phyloP scores from a whole-genome alignment of 2,113 vertebrate genomes.

The Misgurnus anguillicaudatus region DNA sequence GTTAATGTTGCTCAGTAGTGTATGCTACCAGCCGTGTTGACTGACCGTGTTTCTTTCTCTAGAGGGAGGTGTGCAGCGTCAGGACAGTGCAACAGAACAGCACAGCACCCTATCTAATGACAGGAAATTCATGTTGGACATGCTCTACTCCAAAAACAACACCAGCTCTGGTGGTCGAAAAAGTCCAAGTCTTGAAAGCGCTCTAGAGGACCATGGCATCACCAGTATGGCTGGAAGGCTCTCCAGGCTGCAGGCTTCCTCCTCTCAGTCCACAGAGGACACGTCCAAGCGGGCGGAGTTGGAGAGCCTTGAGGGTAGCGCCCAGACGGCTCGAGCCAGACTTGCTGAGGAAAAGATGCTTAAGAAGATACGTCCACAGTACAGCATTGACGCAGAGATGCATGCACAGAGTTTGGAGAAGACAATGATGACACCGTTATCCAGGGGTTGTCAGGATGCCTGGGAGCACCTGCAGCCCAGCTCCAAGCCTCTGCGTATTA shows the following conservation, averaged over 20 bases:
- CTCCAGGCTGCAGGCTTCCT: constrained; percentile 56
- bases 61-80: constrained; percentile 55
- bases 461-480: constrained; percentile 73
- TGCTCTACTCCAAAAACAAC: constrained; percentile 74
- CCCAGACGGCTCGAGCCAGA: constrained; percentile 61
- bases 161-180: neutral
- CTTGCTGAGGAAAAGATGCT: constrained; percentile 65
- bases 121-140: constrained; percentile 78
- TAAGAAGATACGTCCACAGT: constrained; percentile 69
- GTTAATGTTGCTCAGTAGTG: too few species aligned
- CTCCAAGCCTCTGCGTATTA: constrained; percentile 81
- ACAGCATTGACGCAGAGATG: constrained; percentile 78
- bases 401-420: constrained; percentile 74
- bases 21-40: too few species aligned
- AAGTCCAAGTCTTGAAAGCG: constrained; percentile 43
- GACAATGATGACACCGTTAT: constrained; percentile 70
- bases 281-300: constrained; percentile 65
- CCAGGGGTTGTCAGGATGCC: constrained; percentile 67
- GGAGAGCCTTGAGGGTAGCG: constrained; percentile 65
- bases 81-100: constrained; percentile 58
- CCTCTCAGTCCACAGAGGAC: constrained; percentile 54
- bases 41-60: neutral
- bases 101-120: constrained; percentile 73
- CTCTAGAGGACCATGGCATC: constrained; percentile 32
- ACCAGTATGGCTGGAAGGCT: constrained; percentile 58